Evolutionary conservation across 2,113 vertebrate genomes (phyloP).

Genomic region (Hippocampus zosterae): DNA sequence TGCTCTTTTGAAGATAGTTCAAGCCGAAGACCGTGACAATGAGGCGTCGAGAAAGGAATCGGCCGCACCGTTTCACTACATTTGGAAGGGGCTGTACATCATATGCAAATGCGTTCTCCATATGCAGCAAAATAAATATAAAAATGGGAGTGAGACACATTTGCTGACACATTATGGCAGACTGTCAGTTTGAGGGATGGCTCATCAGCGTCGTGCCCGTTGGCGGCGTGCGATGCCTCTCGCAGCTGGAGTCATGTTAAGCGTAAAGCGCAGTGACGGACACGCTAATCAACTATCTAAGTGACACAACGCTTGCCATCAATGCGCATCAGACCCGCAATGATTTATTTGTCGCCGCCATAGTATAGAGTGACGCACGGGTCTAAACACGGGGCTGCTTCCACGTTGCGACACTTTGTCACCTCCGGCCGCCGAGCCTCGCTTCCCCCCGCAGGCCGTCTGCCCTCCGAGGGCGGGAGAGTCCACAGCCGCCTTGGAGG

Average conservation of each 20-base stretch:
- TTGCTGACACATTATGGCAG: slow-evolving; percentile 36
- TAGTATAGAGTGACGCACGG: slow-evolving; percentile 45
- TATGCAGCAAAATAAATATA: background rate
- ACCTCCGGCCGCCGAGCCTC: background rate
- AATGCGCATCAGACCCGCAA: slow-evolving; percentile 48
- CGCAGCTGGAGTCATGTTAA: slow-evolving; percentile 74
- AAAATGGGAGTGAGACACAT: slow-evolving; percentile 39
- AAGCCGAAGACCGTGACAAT: too few relatives aligned
- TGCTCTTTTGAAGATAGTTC: too few relatives aligned
- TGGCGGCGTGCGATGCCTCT: slow-evolving; percentile 60
- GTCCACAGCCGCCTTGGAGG: slow-evolving; percentile 27
- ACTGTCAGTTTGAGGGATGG: slow-evolving; percentile 66
- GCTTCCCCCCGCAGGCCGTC: slow-evolving; percentile 14
- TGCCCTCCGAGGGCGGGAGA: slow-evolving; percentile 19
- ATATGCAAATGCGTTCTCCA: background rate
- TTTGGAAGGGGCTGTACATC: background rate
- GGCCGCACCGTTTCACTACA: background rate
- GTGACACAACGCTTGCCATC: slow-evolving; percentile 47
- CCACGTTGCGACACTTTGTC: slow-evolving; percentile 57
- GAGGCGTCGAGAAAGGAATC: too few relatives aligned
- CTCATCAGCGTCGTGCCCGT: slow-evolving; percentile 60
- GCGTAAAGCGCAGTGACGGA: slow-evolving; percentile 69
- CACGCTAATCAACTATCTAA: slow-evolving; percentile 66
- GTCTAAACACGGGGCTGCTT: slow-evolving; percentile 52
- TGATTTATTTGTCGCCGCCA: slow-evolving; percentile 67